Percentiles rank a stretch among this genome's conserved stretches.
phyloP scores from a whole-genome alignment of 2,888 invertebrate genomes.

The Sesia apiformis region DNA sequence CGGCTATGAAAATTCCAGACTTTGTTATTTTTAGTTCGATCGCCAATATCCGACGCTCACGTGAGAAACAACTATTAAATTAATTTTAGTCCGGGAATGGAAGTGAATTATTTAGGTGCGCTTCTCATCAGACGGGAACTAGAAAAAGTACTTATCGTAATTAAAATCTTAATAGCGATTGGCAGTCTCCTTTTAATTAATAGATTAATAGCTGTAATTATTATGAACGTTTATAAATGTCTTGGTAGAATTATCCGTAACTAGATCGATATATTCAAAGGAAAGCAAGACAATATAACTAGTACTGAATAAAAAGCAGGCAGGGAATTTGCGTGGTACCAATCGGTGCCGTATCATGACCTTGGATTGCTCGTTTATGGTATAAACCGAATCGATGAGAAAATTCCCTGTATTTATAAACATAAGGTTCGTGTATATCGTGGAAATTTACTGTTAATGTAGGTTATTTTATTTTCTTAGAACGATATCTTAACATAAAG shows the following conservation, averaged over 20 bases:
- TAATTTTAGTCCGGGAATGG: constrained; percentile 19
- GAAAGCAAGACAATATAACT: constrained; percentile 23
- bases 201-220: neutral
- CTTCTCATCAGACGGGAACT: constrained; percentile 22
- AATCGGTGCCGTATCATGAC: constrained; percentile 65
- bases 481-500: no score
- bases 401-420: neutral
- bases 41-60: constrained; percentile 26
- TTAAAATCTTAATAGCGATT: constrained; percentile 20
- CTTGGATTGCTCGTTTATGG: constrained; percentile 45
- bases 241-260: neutral
- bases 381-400: constrained; percentile 50
- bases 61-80: constrained; percentile 30
- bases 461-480: no score
- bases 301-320: constrained; percentile 24
- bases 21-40: constrained; percentile 39
- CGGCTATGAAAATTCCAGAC: constrained; percentile 36
- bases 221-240: neutral
- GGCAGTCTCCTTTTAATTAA: neutral
- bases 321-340: constrained; percentile 51
- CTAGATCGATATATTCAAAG: constrained; percentile 19
- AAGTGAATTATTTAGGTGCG: constrained; percentile 22
- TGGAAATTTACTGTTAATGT: neutral
- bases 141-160: constrained; percentile 20
- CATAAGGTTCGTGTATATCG: neutral